A percentile compares a stretch with the other conserved stretches of the same genome.
These are phyloP conservation scores for Hippocampus abdominalis DNA, from an alignment of 2,113 vertebrate genomes.

Conservation along the genomic window DNA sequence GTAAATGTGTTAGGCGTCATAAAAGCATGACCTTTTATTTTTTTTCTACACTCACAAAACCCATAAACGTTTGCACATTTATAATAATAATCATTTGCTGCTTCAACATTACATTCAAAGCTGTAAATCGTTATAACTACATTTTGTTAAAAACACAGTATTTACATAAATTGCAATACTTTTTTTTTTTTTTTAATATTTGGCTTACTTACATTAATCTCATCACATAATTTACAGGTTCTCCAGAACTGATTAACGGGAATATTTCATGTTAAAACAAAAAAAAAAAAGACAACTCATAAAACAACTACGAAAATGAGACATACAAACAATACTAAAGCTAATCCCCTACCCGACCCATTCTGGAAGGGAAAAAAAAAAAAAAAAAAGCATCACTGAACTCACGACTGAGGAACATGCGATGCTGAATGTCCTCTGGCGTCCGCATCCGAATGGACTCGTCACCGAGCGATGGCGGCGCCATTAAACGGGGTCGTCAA, in stretches of 20 bases:
- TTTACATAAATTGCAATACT: slow-evolving; percentile 97
- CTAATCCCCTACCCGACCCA: slow-evolving; percentile 37
- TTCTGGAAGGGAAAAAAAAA: neutral
- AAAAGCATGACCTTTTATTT: slow-evolving; percentile 80
- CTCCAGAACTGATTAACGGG: slow-evolving; percentile 87
- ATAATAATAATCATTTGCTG: slow-evolving; percentile 89
- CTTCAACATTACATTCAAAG: slow-evolving; percentile 99
- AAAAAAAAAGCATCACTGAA: slow-evolving; percentile 40
- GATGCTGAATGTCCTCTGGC: slow-evolving; percentile 22
- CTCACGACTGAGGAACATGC: slow-evolving; percentile 59
- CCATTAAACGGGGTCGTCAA: slow-evolving; percentile 38
- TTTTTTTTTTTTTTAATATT: slow-evolving; percentile 85
- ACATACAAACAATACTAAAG: slow-evolving; percentile 69
- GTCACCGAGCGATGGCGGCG: slow-evolving; percentile 32
- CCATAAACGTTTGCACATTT: slow-evolving; percentile 99
- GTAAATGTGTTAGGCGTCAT: slow-evolving; percentile 78
- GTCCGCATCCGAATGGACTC: slow-evolving; percentile 46
- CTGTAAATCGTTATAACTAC: slow-evolving; percentile 99
- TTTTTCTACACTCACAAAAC: slow-evolving; percentile 92
- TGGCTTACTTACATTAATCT: slow-evolving; percentile 99
- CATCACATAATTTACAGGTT: slow-evolving; percentile 88
- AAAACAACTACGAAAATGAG: slow-evolving; percentile 54
- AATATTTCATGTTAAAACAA: slow-evolving; percentile 68
- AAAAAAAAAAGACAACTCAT: slow-evolving; percentile 44
- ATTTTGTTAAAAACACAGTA: slow-evolving; percentile 98